A percentile compares a stretch with the other conserved stretches of the same genome.
Conservation (phyloP, 2,888 invertebrate genomes). For the Polyommatus icarus region DNA sequence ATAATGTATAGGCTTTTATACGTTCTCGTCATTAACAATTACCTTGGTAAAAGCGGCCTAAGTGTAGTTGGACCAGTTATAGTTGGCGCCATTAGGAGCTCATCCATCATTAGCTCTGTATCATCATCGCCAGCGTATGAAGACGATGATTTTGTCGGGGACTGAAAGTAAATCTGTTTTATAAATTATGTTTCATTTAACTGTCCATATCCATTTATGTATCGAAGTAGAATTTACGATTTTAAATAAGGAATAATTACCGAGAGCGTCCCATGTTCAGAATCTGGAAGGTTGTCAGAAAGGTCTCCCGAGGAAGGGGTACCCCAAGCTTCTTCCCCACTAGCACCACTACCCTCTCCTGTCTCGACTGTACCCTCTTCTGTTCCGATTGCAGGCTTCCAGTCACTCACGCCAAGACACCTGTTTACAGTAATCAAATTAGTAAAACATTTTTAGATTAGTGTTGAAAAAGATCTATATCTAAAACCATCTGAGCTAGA, state of each 20-base stretch:
- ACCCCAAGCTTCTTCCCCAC: conserved; percentile 94
- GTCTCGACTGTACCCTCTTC: conserved; percentile 83
- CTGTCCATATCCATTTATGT: background rate
- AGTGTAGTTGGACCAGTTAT: conserved; percentile 86
- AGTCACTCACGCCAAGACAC: conserved; percentile 80
- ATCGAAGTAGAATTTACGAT: background rate
- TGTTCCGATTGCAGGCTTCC: conserved; percentile 72
- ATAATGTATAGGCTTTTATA: background rate
- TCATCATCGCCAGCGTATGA: conserved; percentile 87
- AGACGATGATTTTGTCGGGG: conserved; percentile 83
- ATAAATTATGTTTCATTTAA: background rate
- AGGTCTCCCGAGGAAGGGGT: conserved; percentile 93
- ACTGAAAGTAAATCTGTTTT: conserved; percentile 60
- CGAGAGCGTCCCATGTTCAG: conserved; percentile 84
- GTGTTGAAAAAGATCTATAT: background rate
- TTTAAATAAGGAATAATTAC: conserved; percentile 59
- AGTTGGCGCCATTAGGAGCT: conserved; percentile 87
- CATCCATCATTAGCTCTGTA: conserved; percentile 90
- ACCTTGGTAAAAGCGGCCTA: conserved; percentile 86
- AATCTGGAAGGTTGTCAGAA: conserved; percentile 86
- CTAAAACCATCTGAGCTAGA: background rate
- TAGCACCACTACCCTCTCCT: conserved; percentile 90
- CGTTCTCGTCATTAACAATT: conserved; percentile 37
- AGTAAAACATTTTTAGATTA: background rate
- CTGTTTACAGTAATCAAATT: conserved; percentile 44